Conservation (phyloP, 2,797 vertebrate species). For the Euthynnus affinis region DNA sequence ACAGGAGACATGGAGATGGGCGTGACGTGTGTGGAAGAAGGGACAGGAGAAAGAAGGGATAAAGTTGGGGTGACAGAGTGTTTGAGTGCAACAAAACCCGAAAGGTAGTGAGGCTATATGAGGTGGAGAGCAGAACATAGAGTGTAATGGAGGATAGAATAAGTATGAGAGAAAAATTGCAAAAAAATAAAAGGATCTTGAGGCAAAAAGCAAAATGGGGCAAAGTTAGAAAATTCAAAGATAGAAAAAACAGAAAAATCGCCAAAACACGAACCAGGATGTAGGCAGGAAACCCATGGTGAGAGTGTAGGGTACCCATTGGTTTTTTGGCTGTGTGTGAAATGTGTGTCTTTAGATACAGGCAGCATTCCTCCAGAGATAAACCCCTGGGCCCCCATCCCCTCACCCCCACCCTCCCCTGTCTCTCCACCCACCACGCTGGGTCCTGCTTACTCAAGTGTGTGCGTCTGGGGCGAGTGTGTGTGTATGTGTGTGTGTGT, state of each 20-base stretch:
- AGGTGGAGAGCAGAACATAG: conserved; percentile 50
- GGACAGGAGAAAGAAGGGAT: conserved; percentile 73
- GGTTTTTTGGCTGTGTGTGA: conserved; percentile 72
- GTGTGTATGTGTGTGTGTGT: conserved; percentile 46
- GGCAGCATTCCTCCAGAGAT: conserved; percentile 87
- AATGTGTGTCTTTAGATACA: conserved; percentile 87
- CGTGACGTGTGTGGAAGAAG: conserved; percentile 67
- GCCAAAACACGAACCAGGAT: conserved; percentile 20
- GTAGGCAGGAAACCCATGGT: conserved; percentile 17
- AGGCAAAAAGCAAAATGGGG: background rate
- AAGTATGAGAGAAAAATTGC: conserved; percentile 18
- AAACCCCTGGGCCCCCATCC: conserved; percentile 81
- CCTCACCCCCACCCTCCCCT: conserved; percentile 68
- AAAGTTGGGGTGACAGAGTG: conserved; percentile 59
- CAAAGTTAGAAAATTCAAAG: background rate
- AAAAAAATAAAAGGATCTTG: background rate
- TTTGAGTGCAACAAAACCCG: conserved; percentile 49
- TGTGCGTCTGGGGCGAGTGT: conserved; percentile 64
- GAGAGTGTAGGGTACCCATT: conserved; percentile 51
- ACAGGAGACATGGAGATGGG: conserved; percentile 74
- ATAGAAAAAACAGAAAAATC: background rate
- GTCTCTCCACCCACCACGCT: conserved; percentile 78
- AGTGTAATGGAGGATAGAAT: conserved; percentile 32
- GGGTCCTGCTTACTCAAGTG: conserved; percentile 77
- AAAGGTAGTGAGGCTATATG: conserved; percentile 48